phyloP scores from a whole-genome alignment of 2,797 vertebrate species.

The Acanthiza pusilla region DNA sequence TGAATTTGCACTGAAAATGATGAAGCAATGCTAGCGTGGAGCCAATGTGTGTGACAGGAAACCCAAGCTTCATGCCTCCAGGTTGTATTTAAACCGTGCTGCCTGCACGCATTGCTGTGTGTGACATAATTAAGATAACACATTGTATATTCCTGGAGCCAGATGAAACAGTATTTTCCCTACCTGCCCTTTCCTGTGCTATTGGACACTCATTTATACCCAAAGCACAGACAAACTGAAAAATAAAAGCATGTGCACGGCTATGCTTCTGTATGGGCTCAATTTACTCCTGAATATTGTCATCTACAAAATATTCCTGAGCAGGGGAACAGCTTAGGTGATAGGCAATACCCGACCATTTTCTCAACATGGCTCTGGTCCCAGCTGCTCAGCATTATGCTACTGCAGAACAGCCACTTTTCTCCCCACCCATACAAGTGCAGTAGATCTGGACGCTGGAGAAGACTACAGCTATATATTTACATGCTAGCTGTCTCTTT shows the following conservation, averaged over 20 bases:
- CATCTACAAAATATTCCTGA: background rate
- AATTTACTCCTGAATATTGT: background rate
- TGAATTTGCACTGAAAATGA: background rate
- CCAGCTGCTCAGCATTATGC: conserved; percentile 10
- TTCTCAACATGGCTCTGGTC: background rate
- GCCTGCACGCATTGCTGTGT: background rate
- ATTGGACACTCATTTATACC: background rate
- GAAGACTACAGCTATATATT: background rate
- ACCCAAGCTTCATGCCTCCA: background rate
- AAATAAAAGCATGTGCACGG: background rate
- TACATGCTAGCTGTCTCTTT: background rate
- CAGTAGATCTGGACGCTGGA: background rate
- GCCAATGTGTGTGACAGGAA: background rate
- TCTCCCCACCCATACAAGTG: background rate
- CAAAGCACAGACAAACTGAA: background rate
- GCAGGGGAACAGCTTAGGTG: background rate
- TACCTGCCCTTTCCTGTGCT: background rate
- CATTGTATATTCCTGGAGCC: background rate
- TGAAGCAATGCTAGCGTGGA: background rate
- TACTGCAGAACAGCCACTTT: background rate
- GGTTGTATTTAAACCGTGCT: background rate
- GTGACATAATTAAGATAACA: background rate
- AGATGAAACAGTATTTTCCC: background rate
- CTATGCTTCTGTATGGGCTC: background rate
- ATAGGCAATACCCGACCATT: background rate